A percentile compares a stretch with the other conserved stretches of the same genome.
These are phyloP conservation scores for Patagioenas fasciata DNA, from an alignment of 2,113 vertebrate genomes.

Conservation along the genomic window DNA sequence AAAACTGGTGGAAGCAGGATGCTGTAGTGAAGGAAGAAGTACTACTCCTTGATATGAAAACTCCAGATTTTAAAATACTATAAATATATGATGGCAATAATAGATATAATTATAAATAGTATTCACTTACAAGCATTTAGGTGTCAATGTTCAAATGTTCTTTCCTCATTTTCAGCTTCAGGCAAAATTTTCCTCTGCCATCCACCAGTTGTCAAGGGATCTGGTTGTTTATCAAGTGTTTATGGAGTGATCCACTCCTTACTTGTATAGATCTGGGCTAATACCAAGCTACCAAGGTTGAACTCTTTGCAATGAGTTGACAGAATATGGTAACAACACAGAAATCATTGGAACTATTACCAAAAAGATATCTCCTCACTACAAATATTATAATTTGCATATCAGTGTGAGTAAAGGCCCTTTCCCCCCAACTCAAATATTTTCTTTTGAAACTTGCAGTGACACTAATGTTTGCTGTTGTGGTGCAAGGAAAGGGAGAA, in stretches of 20 bases:
- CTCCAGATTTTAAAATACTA: neutral
- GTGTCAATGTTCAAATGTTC: neutral
- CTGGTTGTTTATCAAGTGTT: neutral
- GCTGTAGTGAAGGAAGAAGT: neutral
- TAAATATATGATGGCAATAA: neutral
- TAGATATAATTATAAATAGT: neutral
- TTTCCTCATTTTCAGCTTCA: neutral
- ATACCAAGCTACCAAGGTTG: neutral
- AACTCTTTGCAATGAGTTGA: neutral
- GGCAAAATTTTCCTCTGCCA: neutral
- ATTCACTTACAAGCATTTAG: neutral
- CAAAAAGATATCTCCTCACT: neutral
- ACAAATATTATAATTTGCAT: neutral
- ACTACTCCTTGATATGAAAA: neutral
- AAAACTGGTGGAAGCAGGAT: neutral
- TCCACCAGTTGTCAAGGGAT: neutral
- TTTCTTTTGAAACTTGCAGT: neutral
- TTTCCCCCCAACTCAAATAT: rapidly evolving
- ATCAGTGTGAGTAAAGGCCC: neutral
- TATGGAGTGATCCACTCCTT: neutral
- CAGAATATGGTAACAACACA: neutral
- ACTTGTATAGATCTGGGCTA: neutral
- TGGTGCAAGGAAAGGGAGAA: neutral
- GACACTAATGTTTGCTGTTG: neutral
- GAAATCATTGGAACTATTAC: neutral